phyloP scores from a whole-genome alignment of 2,113 vertebrate species.

The Psammodynastes pulverulentus region DNA sequence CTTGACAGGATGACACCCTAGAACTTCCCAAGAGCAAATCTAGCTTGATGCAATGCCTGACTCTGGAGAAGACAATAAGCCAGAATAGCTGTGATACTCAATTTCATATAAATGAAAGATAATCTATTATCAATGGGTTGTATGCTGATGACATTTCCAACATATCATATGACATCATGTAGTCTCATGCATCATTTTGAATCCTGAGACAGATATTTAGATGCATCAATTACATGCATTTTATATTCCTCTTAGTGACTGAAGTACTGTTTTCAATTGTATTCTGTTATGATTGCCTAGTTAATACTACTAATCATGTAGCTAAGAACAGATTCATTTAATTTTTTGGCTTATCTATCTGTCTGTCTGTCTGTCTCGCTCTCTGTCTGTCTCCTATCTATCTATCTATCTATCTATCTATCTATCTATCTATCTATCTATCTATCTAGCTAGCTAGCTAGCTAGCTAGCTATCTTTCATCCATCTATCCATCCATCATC shows the following conservation, averaged over 20 bases:
- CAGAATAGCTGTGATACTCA: slow-evolving; percentile 46
- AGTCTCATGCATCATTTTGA: not conserved
- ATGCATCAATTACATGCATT: not conserved
- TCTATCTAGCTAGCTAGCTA: no score
- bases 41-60: slow-evolving; percentile 31
- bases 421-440: no score
- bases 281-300: not conserved
- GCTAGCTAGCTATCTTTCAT: not conserved
- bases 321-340: not conserved
- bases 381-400: no score
- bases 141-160: not conserved
- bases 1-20: slow-evolving; percentile 6
- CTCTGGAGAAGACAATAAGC: slow-evolving; percentile 50
- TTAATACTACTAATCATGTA: not conserved
- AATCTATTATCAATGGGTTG: not conserved
- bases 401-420: not conserved
- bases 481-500: not conserved
- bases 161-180: not conserved
- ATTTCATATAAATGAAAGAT: not conserved
- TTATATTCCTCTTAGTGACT: not conserved
- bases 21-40: slow-evolving; percentile 28
- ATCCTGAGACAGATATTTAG: not conserved
- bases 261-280: not conserved
- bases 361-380: no score
- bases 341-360: not conserved